phyloP scores from a whole-genome alignment of 2,113 vertebrate species.

The Phycodurus eques region DNA sequence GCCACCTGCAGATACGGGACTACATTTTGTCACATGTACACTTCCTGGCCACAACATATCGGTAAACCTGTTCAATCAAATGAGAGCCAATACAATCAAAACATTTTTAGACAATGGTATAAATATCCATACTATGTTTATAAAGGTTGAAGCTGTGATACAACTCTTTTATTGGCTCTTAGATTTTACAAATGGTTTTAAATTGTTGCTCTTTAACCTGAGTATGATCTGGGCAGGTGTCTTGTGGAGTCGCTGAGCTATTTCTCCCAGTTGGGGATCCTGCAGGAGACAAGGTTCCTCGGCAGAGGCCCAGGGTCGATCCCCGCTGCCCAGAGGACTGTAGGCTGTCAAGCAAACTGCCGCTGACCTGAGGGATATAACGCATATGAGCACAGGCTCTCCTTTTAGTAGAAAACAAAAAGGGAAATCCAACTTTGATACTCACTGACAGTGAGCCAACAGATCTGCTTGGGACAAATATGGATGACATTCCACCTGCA shows the following conservation, averaged over 20 bases:
- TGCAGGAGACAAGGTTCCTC: constrained; percentile 62
- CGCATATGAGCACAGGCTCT: background rate
- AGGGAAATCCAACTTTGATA: background rate
- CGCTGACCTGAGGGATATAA: constrained; percentile 40
- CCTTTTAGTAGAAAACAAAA: background rate
- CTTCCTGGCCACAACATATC: background rate
- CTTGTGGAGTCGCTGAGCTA: constrained; percentile 58
- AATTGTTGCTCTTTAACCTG: constrained; percentile 40
- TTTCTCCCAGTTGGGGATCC: constrained; percentile 52
- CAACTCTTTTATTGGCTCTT: background rate
- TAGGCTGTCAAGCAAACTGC: constrained; percentile 70
- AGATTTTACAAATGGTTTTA: background rate
- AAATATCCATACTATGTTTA: too few relatives aligned
- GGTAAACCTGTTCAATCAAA: too few relatives aligned
- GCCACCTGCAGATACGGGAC: constrained; percentile 59
- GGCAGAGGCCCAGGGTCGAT: constrained; percentile 71
- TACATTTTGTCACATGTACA: background rate
- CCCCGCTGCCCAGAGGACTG: constrained; percentile 74
- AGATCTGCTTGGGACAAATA: constrained; percentile 68
- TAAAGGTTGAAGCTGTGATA: too few relatives aligned
- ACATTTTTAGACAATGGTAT: too few relatives aligned
- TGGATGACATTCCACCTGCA: constrained; percentile 75
- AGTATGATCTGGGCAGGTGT: constrained; percentile 72
- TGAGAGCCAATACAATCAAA: too few relatives aligned
- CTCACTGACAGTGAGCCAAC: constrained; percentile 66